Evolutionary conservation across 1,140 invertebrate species (phyloP).

Genomic region (Plutomurus gul): DNA sequence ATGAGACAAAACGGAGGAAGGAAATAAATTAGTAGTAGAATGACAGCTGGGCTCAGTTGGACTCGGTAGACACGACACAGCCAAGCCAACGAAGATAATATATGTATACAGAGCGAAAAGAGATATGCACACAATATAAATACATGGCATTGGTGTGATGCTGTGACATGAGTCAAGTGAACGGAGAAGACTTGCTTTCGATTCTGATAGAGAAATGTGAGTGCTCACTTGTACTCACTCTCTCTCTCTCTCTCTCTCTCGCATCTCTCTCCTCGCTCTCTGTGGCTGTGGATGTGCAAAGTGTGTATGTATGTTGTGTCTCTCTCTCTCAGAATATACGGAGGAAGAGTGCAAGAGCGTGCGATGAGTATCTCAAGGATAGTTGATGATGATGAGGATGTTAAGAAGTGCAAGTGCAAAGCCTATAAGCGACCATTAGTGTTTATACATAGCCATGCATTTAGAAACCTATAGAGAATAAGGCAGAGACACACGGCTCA

Average conservation of each 20-base stretch:
- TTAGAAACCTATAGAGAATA: neutral
- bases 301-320: no score
- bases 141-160: neutral
- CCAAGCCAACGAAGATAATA: neutral
- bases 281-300: no score
- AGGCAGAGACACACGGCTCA: slow-evolving; percentile 10
- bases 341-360: neutral
- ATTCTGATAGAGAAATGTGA: slow-evolving; percentile 21
- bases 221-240: no score
- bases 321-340: no score
- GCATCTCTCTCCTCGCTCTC: no score
- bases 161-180: neutral
- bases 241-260: no score
- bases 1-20: slow-evolving; percentile 31
- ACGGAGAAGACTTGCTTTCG: neutral
- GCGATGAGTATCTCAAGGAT: neutral
- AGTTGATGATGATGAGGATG: slow-evolving; percentile 28
- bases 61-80: neutral
- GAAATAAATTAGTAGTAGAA: slow-evolving; percentile 44
- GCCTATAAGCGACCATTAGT: slow-evolving; percentile 28
- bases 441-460: neutral
- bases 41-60: slow-evolving; percentile 39
- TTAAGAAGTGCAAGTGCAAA: slow-evolving; percentile 27
- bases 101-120: neutral
- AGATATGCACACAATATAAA: slow-evolving; percentile 3